Evolutionary conservation across 1,140 invertebrate genomes (phyloP).

Genomic region (Drosophila serrata): DNA sequence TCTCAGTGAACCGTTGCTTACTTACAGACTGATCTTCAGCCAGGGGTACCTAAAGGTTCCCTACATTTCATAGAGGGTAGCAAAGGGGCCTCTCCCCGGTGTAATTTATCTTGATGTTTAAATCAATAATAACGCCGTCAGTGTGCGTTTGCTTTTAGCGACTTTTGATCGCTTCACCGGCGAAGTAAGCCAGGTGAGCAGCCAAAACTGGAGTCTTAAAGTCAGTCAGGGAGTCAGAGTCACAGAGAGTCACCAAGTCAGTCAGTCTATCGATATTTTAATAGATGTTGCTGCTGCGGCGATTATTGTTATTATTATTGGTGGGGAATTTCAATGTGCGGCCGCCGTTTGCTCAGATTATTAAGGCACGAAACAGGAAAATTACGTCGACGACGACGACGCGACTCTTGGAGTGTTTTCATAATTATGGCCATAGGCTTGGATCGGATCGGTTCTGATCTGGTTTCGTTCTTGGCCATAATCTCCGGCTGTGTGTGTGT

Average conservation of each 20-base stretch:
- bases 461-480: conserved; percentile 70
- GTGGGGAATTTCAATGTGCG: conserved; percentile 72
- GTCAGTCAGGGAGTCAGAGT: conserved; percentile 36
- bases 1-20: conserved; percentile 2
- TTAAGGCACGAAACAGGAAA: conserved; percentile 72
- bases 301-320: conserved; percentile 69
- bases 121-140: conserved; percentile 85
- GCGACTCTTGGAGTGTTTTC: conserved; percentile 54
- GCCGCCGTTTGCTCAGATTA: conserved; percentile 73
- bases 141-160: conserved; percentile 70
- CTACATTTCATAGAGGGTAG: background rate
- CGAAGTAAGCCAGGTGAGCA: conserved; percentile 26
- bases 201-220: conserved; percentile 13
- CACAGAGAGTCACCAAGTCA: conserved; percentile 30
- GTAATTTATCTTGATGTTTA: conserved; percentile 85
- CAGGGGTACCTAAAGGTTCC: conserved; percentile 37
- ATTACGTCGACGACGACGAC: conserved; percentile 55
- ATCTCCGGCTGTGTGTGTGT: conserved; percentile 28
- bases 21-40: conserved; percentile 15
- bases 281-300: conserved; percentile 48
- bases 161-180: conserved; percentile 61
- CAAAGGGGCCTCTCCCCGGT: conserved; percentile 48
- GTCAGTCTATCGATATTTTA: conserved; percentile 59
- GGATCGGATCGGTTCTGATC: conserved; percentile 52
- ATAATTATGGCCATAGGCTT: conserved; percentile 78